A percentile compares a stretch with the other conserved stretches of the same genome.
Evolutionary conservation across 2,888 invertebrate species (phyloP).

Genomic region (Drosophila vallismaia): DNA sequence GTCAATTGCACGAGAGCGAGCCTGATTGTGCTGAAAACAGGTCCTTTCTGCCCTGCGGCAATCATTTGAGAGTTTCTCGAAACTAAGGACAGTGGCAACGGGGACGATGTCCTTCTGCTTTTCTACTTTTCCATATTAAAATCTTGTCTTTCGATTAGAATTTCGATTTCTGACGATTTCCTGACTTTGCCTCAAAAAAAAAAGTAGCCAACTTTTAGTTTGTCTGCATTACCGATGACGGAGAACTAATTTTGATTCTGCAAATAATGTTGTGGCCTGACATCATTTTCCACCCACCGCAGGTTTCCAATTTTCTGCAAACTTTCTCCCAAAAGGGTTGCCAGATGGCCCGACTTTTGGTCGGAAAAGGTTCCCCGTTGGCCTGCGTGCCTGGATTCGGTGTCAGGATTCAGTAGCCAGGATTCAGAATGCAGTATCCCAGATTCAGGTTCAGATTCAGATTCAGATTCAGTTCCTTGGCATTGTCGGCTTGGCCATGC

Average conservation of each 20-base stretch:
- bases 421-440: not conserved
- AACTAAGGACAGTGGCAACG: slow-evolving; percentile 11
- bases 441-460: no score
- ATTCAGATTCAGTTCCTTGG: no score
- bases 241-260: slow-evolving; percentile 65
- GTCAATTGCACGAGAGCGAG: slow-evolving; percentile 29
- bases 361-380: no score
- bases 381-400: not conserved
- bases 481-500: slow-evolving; percentile 66
- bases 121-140: no score
- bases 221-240: slow-evolving; percentile 36
- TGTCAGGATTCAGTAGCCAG: slow-evolving; percentile 30
- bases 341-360: slow-evolving; percentile 40
- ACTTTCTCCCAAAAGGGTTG: slow-evolving; percentile 34
- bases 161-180: no score
- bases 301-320: slow-evolving; percentile 12
- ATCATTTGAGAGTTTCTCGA: slow-evolving; percentile 1
- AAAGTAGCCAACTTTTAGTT: slow-evolving; percentile 3
- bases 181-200: no score
- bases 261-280: slow-evolving; percentile 51
- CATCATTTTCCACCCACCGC: slow-evolving; percentile 51
- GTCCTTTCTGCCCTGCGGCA: not conserved
- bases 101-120: no score
- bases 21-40: slow-evolving; percentile 13
- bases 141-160: no score